phyloP scores from a whole-genome alignment of 35 echinoderm and acorn worm species.

The Lytechinus pictus region DNA sequence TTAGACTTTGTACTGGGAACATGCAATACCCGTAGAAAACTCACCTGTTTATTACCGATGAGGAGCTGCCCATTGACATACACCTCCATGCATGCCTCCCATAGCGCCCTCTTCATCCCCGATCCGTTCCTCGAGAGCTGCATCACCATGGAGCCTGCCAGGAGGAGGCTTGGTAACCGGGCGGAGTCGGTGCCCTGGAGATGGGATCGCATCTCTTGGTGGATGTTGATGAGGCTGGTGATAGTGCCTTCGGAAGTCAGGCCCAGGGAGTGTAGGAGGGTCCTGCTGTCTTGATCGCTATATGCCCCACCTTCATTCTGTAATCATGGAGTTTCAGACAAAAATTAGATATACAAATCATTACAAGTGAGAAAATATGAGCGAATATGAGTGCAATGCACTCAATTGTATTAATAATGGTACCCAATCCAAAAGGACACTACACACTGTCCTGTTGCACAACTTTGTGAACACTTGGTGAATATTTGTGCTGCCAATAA shows the following conservation, averaged over 20 bases:
- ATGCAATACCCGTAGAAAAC: not conserved
- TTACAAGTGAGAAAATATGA: too few species aligned
- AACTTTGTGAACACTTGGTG: too few species aligned
- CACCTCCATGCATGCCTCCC: constrained; percentile 79
- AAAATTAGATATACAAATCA: too few species aligned
- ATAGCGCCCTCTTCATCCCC: constrained; percentile 40
- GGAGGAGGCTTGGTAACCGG: constrained; percentile 71
- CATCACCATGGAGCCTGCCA: constrained; percentile 76
- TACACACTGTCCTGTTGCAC: too few species aligned
- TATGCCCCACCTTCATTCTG: constrained; percentile 78
- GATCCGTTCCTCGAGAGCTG: constrained; percentile 69
- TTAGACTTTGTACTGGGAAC: too few species aligned
- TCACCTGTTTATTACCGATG: constrained; percentile 80
- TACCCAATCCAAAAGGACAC: too few species aligned
- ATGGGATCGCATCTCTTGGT: constrained; percentile 54
- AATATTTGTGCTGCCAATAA: too few species aligned
- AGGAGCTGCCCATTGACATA: constrained; percentile 87
- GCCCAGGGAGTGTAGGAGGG: constrained; percentile 75
- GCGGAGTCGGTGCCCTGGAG: constrained; percentile 59
- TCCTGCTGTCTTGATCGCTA: constrained; percentile 57
- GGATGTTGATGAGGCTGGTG: constrained; percentile 67
- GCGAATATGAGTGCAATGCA: too few species aligned
- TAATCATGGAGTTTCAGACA: not conserved
- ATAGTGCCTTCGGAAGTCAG: constrained; percentile 37
- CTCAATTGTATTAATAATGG: too few species aligned